These are phyloP conservation scores for Callithrix jacchus DNA, from an alignment of 2,113 vertebrate genomes.

Conservation along the genomic window DNA sequence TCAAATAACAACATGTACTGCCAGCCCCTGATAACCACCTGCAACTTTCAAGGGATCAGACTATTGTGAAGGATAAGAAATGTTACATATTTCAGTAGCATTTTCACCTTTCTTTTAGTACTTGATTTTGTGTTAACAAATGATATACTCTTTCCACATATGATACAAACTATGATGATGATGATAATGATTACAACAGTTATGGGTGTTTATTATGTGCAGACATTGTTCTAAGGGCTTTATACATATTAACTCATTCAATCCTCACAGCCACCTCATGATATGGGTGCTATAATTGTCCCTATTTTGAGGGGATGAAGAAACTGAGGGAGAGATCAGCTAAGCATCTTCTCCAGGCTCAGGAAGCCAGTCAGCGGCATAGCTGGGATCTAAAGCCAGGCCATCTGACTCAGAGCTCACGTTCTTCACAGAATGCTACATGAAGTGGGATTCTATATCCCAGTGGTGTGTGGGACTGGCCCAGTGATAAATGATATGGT, in stretches of 20 bases:
- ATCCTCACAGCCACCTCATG: not conserved
- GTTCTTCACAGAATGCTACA: not conserved
- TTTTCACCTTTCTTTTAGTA: not conserved
- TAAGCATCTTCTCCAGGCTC: not conserved
- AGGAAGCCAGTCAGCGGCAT: not conserved
- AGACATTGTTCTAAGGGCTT: not conserved
- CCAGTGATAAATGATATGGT: not conserved
- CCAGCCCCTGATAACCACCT: not conserved
- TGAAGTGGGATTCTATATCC: not conserved
- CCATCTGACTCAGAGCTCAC: not conserved
- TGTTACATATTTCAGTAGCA: not conserved
- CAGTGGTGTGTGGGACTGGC: not conserved
- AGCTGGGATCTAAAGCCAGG: not conserved
- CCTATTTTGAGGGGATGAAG: not conserved
- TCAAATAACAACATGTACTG: not conserved
- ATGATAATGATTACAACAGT: not conserved
- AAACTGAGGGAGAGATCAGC: not conserved
- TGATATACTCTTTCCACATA: not conserved
- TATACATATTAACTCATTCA: not conserved
- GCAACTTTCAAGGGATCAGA: not conserved
- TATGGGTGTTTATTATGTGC: not conserved
- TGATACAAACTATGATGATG: not conserved
- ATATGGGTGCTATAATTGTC: not conserved
- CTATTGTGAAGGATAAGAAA: not conserved
- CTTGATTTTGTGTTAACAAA: slow-evolving; percentile 21